Conservation (phyloP, 2,888 invertebrate genomes). For the Cosmorhoe ocellata region DNA sequence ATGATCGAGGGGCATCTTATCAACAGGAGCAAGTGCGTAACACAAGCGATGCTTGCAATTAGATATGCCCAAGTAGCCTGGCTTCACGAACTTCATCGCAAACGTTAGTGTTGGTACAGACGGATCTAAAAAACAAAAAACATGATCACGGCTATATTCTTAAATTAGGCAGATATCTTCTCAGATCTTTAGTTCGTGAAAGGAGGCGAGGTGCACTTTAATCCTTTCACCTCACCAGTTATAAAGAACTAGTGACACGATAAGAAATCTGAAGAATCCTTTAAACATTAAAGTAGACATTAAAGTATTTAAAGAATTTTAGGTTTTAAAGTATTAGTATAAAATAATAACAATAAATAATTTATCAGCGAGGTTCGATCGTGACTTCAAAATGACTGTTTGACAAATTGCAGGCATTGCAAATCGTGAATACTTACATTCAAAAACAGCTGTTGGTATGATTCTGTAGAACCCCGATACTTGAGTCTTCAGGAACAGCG, state of each 20-base stretch:
- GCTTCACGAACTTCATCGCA: slow-evolving; percentile 53
- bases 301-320: too few relatives aligned
- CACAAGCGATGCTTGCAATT: slow-evolving; percentile 53
- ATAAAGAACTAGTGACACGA: too few relatives aligned
- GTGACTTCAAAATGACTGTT: too few relatives aligned
- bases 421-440: slow-evolving; percentile 42
- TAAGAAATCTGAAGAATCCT: too few relatives aligned
- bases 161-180: too few relatives aligned
- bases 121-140: slow-evolving; percentile 2
- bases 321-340: too few relatives aligned
- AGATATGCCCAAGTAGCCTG: slow-evolving; percentile 56
- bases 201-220: too few relatives aligned
- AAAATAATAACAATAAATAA: too few relatives aligned
- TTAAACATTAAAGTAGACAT: too few relatives aligned
- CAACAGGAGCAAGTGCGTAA: slow-evolving; percentile 55
- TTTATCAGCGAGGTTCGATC: too few relatives aligned
- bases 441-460: slow-evolving; percentile 49
- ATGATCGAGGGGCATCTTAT: slow-evolving; percentile 49
- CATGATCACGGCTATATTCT: neutral
- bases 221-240: too few relatives aligned
- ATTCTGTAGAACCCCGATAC: slow-evolving; percentile 48
- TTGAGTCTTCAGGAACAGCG: slow-evolving; percentile 48
- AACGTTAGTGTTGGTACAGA: slow-evolving; percentile 32
- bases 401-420: neutral
- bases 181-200: too few relatives aligned